These are phyloP conservation scores for Lordiphosa andalusiaca DNA, from an alignment of 2,888 invertebrate species.

Conservation along the genomic window DNA sequence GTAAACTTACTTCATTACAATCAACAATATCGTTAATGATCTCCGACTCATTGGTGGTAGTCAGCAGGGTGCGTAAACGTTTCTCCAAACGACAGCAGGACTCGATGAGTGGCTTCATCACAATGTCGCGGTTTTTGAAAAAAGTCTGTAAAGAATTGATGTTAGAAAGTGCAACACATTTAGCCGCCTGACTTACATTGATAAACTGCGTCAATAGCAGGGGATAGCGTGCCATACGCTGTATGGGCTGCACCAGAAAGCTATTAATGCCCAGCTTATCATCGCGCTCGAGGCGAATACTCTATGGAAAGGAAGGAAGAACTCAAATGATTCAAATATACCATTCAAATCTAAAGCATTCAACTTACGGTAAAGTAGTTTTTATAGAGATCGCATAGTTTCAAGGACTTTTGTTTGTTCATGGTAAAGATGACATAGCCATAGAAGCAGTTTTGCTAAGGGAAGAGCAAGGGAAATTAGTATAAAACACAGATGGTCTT, in stretches of 20 bases:
- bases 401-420: constrained; percentile 79
- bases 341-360: neutral
- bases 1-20: constrained; percentile 71
- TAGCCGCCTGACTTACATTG: constrained; percentile 62
- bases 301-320: constrained; percentile 48
- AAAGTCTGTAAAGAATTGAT: constrained; percentile 60
- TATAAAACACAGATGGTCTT: neutral
- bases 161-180: neutral
- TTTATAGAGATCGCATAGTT: constrained; percentile 77
- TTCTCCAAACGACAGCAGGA: constrained; percentile 80
- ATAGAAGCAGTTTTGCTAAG: constrained; percentile 78
- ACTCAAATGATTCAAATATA: no score
- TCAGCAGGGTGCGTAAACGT: constrained; percentile 75
- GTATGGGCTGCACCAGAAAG: constrained; percentile 80
- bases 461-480: neutral
- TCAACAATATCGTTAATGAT: constrained; percentile 79
- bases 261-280: constrained; percentile 80
- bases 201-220: constrained; percentile 78
- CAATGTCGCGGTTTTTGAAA: constrained; percentile 77
- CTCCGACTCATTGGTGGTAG: constrained; percentile 79
- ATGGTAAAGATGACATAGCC: constrained; percentile 80
- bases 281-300: constrained; percentile 76
- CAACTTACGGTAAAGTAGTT: constrained; percentile 78
- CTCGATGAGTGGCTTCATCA: constrained; percentile 77
- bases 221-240: constrained; percentile 79